Base-by-base conservation (phyloP, 2,797 vertebrate species). In the Delichon dasypus region DNA sequence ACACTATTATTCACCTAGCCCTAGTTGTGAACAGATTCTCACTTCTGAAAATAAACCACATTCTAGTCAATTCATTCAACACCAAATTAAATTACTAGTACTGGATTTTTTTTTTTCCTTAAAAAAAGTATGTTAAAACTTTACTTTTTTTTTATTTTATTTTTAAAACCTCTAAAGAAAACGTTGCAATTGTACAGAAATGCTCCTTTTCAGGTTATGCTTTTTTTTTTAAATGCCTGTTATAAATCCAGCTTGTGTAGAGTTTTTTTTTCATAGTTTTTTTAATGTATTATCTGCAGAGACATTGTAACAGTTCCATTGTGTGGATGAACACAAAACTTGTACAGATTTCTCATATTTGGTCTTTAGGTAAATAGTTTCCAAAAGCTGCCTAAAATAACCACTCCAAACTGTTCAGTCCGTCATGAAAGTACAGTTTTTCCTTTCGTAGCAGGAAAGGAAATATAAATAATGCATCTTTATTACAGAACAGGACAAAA, bases 291-390 rank as follows among this genome's bases (percentile, higher is more conserved):
- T 94, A 95, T 97, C 97, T 97, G 96, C 94, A 97, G 73, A 96
- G 94, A 98, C 97, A 97, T 80, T 79, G 96, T 96, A 97, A 97
- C 95, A 97, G 97, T 94, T 94, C 97, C 96, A 94, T 95, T 96
- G 94, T 90, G 94, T 95, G 97, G 95, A 89, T 93, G 84, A 96
- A 97, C 97, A 97, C 95, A 97, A 95, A 92, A 97, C 97, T 97
- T 93, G 94, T 96, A 98, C 97, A 98, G 95, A 93, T 97, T 97
- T 96, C 96, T 97, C 96, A 70, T 98, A 97, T 98, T 98, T 98
- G 98, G 98, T 98, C 98, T 98, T 97, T 88, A 97, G 96, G 97
- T 97, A 98, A 98, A 98, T 97, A 98, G 90, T 97, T 96, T 97
- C 96, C 95, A 74, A 97, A 97, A 98, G 95, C 97, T 96, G 97